A percentile compares a stretch with the other conserved stretches of the same genome.
Evolutionary conservation across 2,888 invertebrate species (phyloP).

Genomic region (Neuroscelio doddi): DNA sequence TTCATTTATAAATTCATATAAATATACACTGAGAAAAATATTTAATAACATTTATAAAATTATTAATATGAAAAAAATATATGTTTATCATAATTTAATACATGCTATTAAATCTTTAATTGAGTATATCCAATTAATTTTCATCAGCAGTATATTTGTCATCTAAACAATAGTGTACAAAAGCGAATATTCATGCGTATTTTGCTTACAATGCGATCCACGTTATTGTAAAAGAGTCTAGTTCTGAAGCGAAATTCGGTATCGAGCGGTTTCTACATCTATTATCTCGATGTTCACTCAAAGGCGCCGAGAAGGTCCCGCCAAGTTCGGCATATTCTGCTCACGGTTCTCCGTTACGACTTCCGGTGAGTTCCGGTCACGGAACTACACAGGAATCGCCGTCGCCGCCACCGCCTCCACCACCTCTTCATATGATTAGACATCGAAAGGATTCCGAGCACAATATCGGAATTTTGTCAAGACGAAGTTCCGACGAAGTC

Average conservation of each 20-base stretch:
- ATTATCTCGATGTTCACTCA: conserved; percentile 42
- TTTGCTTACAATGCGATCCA: conserved; percentile 26
- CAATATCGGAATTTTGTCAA: conserved; percentile 51
- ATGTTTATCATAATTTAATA: too few relatives aligned
- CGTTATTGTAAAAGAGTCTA: conserved; percentile 28
- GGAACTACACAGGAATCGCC: conserved; percentile 58
- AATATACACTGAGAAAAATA: too few relatives aligned
- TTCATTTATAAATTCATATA: too few relatives aligned
- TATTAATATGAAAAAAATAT: too few relatives aligned
- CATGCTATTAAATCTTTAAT: too few relatives aligned
- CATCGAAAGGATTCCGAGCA: conserved; percentile 62
- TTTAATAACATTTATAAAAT: too few relatives aligned
- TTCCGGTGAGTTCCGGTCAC: conserved; percentile 61
- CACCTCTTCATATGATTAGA: conserved; percentile 55
- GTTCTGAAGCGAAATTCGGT: conserved; percentile 37
- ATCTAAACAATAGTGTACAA: conserved; percentile 26
- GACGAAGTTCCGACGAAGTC: conserved; percentile 57
- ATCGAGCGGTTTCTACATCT: conserved; percentile 22
- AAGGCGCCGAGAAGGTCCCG: conserved; percentile 63
- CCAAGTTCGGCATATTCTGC: conserved; percentile 59
- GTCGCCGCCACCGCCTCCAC: conserved; percentile 33
- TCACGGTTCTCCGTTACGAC: conserved; percentile 62
- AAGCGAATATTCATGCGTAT: conserved; percentile 25
- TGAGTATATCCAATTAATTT: too few relatives aligned
- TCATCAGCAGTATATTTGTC: too few relatives aligned